A percentile compares a stretch with the other conserved stretches of the same genome.
These are phyloP conservation scores for Dolichomitus sp. DNA, from an alignment of 2,888 invertebrate species.

Conservation along the genomic window DNA sequence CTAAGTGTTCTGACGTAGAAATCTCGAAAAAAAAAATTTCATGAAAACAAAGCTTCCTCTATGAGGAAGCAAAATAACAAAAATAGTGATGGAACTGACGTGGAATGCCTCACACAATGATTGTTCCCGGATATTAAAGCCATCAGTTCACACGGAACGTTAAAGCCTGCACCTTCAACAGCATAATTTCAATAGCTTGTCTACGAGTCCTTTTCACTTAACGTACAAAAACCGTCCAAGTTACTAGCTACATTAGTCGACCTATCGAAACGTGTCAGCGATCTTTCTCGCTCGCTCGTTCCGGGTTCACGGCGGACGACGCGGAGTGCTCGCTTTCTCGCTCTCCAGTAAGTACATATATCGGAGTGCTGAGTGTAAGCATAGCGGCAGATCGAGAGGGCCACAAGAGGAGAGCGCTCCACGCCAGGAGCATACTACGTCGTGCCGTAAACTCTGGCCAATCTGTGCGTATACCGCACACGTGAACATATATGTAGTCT, in stretches of 20 bases:
- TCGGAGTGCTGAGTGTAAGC: background rate
- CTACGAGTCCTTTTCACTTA: background rate
- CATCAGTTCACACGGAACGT: background rate
- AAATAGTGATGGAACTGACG: no score
- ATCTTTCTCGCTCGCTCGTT: conserved; percentile 53
- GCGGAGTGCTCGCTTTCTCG: conserved; percentile 14
- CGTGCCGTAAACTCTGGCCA: conserved; percentile 57
- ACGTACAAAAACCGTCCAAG: conserved; percentile 1
- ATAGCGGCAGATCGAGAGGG: conserved; percentile 45
- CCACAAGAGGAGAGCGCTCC: conserved; percentile 14
- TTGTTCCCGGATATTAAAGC: background rate
- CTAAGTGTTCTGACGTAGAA: no score
- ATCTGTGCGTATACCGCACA: conserved; percentile 57
- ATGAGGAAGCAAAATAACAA: no score
- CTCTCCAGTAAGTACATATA: background rate
- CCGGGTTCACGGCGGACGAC: conserved; percentile 67
- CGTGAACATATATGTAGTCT: conserved; percentile 16
- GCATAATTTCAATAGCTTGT: conserved; percentile 1
- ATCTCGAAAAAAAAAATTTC: no score
- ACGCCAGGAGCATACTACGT: conserved; percentile 59
- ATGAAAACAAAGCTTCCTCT: no score
- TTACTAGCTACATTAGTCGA: conserved; percentile 41
- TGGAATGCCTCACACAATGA: no score
- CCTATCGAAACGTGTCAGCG: conserved; percentile 29
- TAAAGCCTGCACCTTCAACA: background rate